Percentiles rank a stretch among this genome's conserved stretches.
phyloP scores from a whole-genome alignment of 2,888 invertebrate species.

The Sclerodermus sp. region DNA sequence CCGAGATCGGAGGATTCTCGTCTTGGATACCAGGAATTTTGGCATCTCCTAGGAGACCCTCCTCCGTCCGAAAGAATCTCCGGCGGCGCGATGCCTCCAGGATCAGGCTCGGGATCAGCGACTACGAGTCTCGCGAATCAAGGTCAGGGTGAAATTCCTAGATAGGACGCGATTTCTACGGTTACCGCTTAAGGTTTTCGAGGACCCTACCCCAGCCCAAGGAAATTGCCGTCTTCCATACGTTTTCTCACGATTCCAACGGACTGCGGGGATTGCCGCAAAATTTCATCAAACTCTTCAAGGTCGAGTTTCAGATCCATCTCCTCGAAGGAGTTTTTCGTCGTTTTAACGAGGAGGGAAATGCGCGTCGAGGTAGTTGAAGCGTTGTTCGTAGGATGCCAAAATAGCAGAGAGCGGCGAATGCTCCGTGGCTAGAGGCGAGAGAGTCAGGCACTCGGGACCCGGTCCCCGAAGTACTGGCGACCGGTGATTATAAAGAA shows the following conservation, averaged over 20 bases:
- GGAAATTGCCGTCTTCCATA: no score
- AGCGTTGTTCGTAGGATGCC: slow-evolving; percentile 29
- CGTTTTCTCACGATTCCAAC: no score
- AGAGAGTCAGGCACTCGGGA: slow-evolving; percentile 28
- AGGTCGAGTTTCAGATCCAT: no score
- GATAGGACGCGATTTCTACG: no score
- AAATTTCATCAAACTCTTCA: no score
- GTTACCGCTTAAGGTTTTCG: not conserved
- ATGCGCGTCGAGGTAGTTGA: slow-evolving; percentile 1
- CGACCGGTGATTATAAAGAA: slow-evolving; percentile 56
- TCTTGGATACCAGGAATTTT: slow-evolving; percentile 30
- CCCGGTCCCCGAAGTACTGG: slow-evolving; percentile 44
- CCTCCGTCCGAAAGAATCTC: slow-evolving; percentile 6
- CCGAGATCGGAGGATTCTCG: not conserved
- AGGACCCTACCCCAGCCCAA: no score
- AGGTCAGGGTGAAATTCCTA: not conserved
- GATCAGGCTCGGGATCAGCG: not conserved
- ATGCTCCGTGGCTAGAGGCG: slow-evolving; percentile 13
- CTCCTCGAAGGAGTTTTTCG: no score
- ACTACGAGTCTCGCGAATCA: not conserved
- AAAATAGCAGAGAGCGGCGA: slow-evolving; percentile 6
- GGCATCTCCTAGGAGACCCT: slow-evolving; percentile 18
- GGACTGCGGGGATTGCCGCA: no score
- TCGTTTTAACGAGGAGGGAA: slow-evolving; percentile 19
- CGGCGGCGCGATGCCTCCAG: not conserved